Evolutionary conservation across 2,797 vertebrate species (phyloP).

Genomic region (Epinephelus malabaricus): DNA sequence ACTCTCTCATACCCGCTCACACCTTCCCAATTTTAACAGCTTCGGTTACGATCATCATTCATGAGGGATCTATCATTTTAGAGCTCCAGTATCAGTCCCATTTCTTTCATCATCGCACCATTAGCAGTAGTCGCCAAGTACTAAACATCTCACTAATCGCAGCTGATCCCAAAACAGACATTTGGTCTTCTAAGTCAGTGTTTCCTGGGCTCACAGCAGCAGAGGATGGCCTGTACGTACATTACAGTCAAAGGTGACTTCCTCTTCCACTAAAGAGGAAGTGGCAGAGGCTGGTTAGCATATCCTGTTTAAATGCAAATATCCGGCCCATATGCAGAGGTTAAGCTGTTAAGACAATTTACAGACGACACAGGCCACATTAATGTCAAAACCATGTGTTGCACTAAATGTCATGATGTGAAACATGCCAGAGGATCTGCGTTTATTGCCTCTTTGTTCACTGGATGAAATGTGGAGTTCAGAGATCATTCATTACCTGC

Average conservation of each 20-base stretch:
- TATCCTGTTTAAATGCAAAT: constrained; percentile 52
- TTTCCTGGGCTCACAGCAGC: constrained; percentile 14
- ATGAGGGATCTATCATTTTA: constrained; percentile 16
- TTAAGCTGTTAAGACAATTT: constrained; percentile 21
- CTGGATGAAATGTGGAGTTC: background rate
- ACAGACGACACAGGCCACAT: background rate
- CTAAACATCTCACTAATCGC: constrained; percentile 31
- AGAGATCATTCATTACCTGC: background rate
- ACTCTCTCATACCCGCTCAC: constrained; percentile 28
- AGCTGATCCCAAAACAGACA: constrained; percentile 35
- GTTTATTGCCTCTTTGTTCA: constrained; percentile 23
- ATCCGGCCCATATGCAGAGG: constrained; percentile 21
- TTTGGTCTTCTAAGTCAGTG: constrained; percentile 17
- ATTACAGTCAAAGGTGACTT: constrained; percentile 49
- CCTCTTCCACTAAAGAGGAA: constrained; percentile 56
- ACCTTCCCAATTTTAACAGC: constrained; percentile 4
- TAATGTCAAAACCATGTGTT: constrained; percentile 40
- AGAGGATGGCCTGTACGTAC: constrained; percentile 4
- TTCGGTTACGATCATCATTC: constrained; percentile 20
- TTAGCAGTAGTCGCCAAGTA: background rate
- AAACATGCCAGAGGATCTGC: background rate
- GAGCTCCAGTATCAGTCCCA: constrained; percentile 21
- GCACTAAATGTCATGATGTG: constrained; percentile 12
- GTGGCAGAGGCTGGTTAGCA: constrained; percentile 8
- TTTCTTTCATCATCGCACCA: constrained; percentile 15